Evolutionary conservation across 2,797 vertebrate genomes (phyloP).

Genomic region (Eospalax fontanierii): DNA sequence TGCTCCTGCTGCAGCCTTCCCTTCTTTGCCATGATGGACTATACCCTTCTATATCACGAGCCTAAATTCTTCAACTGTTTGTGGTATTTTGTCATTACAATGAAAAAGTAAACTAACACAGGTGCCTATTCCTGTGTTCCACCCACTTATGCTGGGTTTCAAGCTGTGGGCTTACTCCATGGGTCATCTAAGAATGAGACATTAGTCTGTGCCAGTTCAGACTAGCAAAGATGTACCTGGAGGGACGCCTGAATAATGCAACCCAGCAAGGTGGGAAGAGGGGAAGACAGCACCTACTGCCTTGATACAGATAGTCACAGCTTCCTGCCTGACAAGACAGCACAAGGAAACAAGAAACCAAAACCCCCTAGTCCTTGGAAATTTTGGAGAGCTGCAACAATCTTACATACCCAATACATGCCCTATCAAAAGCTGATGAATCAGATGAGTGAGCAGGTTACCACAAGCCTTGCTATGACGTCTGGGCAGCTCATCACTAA

Average conservation of each 20-base stretch:
- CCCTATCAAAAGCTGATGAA: slow-evolving; percentile 20
- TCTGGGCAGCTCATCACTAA: background rate
- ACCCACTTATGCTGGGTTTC: background rate
- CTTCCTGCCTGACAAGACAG: background rate
- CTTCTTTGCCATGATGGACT: background rate
- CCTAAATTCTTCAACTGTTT: background rate
- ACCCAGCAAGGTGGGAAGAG: background rate
- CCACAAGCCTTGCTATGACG: background rate
- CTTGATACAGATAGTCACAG: background rate
- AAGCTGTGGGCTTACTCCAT: background rate
- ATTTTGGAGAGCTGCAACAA: slow-evolving; percentile 8
- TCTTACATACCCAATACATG: background rate
- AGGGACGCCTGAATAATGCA: background rate
- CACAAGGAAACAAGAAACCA: background rate
- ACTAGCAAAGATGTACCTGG: background rate
- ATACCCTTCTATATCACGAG: background rate
- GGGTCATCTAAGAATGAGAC: background rate
- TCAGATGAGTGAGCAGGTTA: background rate
- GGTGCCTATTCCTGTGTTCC: background rate
- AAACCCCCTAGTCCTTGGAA: background rate
- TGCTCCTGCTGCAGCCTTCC: background rate
- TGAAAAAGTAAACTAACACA: background rate
- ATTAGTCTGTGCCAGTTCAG: background rate
- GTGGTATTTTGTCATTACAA: background rate
- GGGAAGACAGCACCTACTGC: background rate